Percentiles rank a stretch among this genome's conserved stretches.
phyloP scores from a whole-genome alignment of 2,797 vertebrate genomes.

The Macropodus opercularis region DNA sequence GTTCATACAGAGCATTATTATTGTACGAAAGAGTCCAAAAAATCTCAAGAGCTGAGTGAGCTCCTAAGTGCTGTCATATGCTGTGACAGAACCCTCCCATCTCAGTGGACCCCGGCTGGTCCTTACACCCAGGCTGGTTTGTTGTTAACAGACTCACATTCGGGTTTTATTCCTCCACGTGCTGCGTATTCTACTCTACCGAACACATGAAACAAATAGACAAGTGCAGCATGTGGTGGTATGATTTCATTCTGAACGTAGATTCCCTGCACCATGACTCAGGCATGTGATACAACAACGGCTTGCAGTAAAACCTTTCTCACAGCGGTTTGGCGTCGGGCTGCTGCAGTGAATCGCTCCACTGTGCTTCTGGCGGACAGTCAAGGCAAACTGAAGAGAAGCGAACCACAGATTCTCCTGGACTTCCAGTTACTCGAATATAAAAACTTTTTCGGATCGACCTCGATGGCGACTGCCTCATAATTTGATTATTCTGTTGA shows the following conservation, averaged over 20 bases:
- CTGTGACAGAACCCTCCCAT: too few relatives aligned
- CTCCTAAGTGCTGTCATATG: too few relatives aligned
- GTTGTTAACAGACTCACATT: too few relatives aligned
- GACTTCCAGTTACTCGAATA: constrained; percentile 2
- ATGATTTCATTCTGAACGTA: neutral
- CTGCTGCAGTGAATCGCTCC: neutral
- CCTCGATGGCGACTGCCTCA: neutral
- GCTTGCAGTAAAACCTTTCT: neutral
- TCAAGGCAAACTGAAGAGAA: neutral
- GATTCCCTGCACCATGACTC: too few relatives aligned
- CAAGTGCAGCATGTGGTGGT: neutral
- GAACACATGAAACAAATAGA: too few relatives aligned
- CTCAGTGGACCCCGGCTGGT: too few relatives aligned
- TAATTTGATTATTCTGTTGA: neutral
- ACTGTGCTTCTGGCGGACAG: neutral
- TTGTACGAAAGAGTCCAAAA: too few relatives aligned
- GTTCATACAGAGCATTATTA: too few relatives aligned
- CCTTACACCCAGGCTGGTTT: too few relatives aligned
- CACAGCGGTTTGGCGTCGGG: neutral
- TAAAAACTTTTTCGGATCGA: neutral
- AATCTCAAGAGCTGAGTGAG: too few relatives aligned
- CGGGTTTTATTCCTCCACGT: too few relatives aligned
- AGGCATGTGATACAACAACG: neutral
- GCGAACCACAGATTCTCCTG: neutral
- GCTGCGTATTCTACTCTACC: too few relatives aligned